phyloP scores from a whole-genome alignment of 2,888 invertebrate genomes.

The Drosophila prolongata region DNA sequence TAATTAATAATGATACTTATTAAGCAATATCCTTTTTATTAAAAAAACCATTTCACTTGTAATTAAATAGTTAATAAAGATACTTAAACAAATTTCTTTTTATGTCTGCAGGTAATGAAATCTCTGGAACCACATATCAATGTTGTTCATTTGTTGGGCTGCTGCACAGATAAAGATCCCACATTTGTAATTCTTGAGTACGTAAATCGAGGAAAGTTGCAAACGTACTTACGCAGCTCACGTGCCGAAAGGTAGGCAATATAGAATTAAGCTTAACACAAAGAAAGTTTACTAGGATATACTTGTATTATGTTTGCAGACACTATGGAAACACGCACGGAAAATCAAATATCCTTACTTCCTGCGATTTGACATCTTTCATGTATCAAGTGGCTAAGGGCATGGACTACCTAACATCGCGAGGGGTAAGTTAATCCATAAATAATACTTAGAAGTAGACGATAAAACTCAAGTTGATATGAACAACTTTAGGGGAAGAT shows the following conservation, averaged over 20 bases:
- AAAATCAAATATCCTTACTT: constrained; percentile 91
- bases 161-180: constrained; percentile 96
- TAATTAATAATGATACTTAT: not conserved
- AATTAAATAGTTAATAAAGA: not conserved
- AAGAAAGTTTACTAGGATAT: not conserved
- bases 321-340: constrained; percentile 86
- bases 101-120: constrained; percentile 91
- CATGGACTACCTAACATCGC: constrained; percentile 93
- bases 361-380: constrained; percentile 94
- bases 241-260: constrained; percentile 89
- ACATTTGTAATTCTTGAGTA: constrained; percentile 97
- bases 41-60: not conserved
- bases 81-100: not conserved
- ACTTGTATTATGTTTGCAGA: constrained; percentile 64
- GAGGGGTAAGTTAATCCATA: constrained; percentile 88
- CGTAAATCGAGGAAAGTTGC: constrained; percentile 94
- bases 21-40: too few relatives aligned
- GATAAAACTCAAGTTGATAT: too few relatives aligned
- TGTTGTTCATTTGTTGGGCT: constrained; percentile 93
- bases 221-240: constrained; percentile 93
- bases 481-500: too few relatives aligned
- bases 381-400: constrained; percentile 96
- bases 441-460: too few relatives aligned
- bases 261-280: too few relatives aligned
- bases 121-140: constrained; percentile 95